A percentile compares a stretch with the other conserved stretches of the same genome.
Evolutionary conservation across 2,113 vertebrate species (phyloP).

Genomic region (Anarrhichthys ocellatus): DNA sequence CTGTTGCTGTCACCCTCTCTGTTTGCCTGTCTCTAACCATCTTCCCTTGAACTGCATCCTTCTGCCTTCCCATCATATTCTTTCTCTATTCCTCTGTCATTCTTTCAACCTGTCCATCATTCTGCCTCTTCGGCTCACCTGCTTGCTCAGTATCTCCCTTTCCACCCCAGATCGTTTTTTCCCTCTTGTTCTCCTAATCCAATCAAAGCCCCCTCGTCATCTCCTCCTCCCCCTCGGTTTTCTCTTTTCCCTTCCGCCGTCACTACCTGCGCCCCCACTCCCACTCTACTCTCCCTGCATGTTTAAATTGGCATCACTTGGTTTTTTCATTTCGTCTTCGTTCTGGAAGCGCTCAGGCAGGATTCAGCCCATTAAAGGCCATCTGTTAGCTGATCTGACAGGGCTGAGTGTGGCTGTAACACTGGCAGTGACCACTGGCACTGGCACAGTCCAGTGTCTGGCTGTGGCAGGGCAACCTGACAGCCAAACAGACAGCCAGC

Average conservation of each 20-base stretch:
- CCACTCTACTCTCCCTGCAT: slow-evolving; percentile 32
- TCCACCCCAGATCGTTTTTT: neutral
- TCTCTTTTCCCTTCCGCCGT: slow-evolving; percentile 24
- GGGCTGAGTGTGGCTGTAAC: slow-evolving; percentile 43
- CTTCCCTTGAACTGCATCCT: slow-evolving; percentile 21
- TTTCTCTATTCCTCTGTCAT: slow-evolving; percentile 28
- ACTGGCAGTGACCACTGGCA: slow-evolving; percentile 68
- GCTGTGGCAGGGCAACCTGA: slow-evolving; percentile 50
- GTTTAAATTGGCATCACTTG: slow-evolving; percentile 53
- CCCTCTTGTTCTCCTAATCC: slow-evolving; percentile 4
- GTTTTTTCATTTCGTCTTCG: slow-evolving; percentile 39
- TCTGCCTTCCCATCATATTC: slow-evolving; percentile 36
- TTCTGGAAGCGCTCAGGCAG: slow-evolving; percentile 22
- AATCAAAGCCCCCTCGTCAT: slow-evolving; percentile 15
- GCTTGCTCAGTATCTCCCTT: slow-evolving; percentile 12
- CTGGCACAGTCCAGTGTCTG: slow-evolving; percentile 49
- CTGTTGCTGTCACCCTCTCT: slow-evolving; percentile 52
- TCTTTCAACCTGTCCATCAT: slow-evolving; percentile 10
- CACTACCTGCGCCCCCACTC: slow-evolving; percentile 16
- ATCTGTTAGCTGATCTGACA: slow-evolving; percentile 74
- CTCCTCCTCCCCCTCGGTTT: neutral
- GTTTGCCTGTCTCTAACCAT: slow-evolving; percentile 57
- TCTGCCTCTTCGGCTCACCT: slow-evolving; percentile 12
- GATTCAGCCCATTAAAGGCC: slow-evolving; percentile 65
- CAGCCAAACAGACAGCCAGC: slow-evolving; percentile 59